These are phyloP conservation scores for Rhagophthalmus giganteus DNA, from an alignment of 2,888 invertebrate genomes.

Conservation along the genomic window DNA sequence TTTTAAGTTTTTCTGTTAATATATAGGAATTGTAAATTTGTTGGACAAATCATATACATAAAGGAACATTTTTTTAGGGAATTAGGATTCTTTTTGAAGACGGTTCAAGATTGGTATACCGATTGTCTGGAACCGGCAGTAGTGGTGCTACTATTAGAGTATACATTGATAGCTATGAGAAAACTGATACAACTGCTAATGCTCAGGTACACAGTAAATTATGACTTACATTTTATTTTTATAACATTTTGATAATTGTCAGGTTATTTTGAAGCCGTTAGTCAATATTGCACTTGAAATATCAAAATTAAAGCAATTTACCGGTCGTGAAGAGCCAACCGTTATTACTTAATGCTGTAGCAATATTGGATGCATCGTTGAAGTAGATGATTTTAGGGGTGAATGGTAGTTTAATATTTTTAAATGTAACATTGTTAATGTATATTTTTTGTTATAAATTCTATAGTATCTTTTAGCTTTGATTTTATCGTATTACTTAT, in stretches of 20 bases:
- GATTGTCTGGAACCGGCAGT: constrained; percentile 97
- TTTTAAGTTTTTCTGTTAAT: too few relatives aligned
- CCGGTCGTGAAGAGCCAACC: constrained; percentile 89
- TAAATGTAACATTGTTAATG: too few relatives aligned
- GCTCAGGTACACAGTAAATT: too few relatives aligned
- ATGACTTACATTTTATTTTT: too few relatives aligned
- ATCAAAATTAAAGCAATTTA: constrained; percentile 79
- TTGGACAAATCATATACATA: too few relatives aligned
- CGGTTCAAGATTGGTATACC: constrained; percentile 89
- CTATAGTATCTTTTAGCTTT: neutral
- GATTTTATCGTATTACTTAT: too few relatives aligned
- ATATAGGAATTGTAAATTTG: too few relatives aligned
- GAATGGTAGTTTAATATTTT: neutral
- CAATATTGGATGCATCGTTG: neutral
- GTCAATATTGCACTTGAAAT: constrained; percentile 85
- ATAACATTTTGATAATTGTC: too few relatives aligned
- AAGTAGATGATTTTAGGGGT: neutral
- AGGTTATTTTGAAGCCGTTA: constrained; percentile 79
- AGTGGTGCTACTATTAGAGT: constrained; percentile 96
- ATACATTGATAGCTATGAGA: constrained; percentile 94
- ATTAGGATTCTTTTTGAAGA: constrained; percentile 91
- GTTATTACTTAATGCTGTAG: constrained; percentile 95
- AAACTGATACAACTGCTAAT: constrained; percentile 67
- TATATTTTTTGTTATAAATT: neutral
- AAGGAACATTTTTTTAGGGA: constrained; percentile 79